These are phyloP conservation scores for Drusus annulatus DNA, from an alignment of 1,140 invertebrate genomes.

Conservation along the genomic window DNA sequence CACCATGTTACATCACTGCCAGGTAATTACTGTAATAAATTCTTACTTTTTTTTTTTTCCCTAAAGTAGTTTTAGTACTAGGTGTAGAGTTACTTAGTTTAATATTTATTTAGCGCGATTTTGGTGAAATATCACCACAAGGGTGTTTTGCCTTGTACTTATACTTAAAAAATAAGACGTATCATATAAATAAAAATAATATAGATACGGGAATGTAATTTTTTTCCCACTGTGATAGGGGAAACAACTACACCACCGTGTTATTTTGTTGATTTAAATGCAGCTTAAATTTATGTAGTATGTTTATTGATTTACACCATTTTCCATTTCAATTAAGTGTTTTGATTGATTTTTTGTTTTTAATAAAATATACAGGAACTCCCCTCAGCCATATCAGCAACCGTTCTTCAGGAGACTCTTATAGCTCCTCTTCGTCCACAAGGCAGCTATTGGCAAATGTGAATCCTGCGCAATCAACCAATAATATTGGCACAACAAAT, in stretches of 20 bases:
- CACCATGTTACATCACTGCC: conserved; percentile 70
- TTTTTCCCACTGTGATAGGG: too few relatives aligned
- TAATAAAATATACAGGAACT: conserved; percentile 69
- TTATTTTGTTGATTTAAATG: too few relatives aligned
- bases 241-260: too few relatives aligned
- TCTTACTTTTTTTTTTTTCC: too few relatives aligned
- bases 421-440: conserved; percentile 81
- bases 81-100: too few relatives aligned
- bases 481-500: conserved; percentile 42
- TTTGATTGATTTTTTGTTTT: conserved; percentile 37
- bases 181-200: too few relatives aligned
- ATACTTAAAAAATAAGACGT: too few relatives aligned
- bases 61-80: background rate
- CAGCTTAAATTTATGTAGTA: too few relatives aligned
- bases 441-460: conserved; percentile 73
- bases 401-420: conserved; percentile 81
- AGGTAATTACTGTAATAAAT: conserved; percentile 56
- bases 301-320: background rate
- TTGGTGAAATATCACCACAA: too few relatives aligned
- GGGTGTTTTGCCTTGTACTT: too few relatives aligned
- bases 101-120: too few relatives aligned
- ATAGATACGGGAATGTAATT: too few relatives aligned
- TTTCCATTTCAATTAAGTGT: background rate
- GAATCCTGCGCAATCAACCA: conserved; percentile 35
- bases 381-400: conserved; percentile 78